Base-by-base conservation (phyloP, 2,888 invertebrate genomes). In the Globia sparganii region DNA sequence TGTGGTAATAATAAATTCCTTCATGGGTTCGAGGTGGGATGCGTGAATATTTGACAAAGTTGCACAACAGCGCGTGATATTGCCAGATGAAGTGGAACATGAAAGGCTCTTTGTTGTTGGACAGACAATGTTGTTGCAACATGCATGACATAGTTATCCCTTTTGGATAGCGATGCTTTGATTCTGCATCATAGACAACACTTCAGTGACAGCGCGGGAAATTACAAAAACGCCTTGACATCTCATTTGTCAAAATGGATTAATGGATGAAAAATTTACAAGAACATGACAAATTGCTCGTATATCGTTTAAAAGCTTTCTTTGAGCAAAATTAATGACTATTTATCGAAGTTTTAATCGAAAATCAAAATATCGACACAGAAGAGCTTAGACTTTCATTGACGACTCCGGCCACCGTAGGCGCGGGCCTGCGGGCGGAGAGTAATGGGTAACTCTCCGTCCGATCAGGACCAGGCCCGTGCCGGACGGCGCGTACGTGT, bases 141-240 rank as follows among this genome's bases (percentile, higher is more conserved):
- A 25, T 59, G 8, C n/a, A 28, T 49, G 56, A n/a, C 69, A 64
- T 21, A 53, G 34, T 34, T 67, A n/a, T 56, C 18, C 11, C 25
- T 28, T 77, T 25, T 56, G 25, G 5, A 34, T 37, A 46, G 13
- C 18, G 13, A 43, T 61, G 28, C 46, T 6, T 67, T 15, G 46
- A 46, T 56, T 56, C 18, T 8, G n/a, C 53, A 77, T 49, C 21
- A 15, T 53, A 59, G 43, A 71, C 25, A 58, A 68, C 21, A 31
- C 59, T 79, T 40, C 49, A 80, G 56, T 65, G 59, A 62, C 43
- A 71, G 76, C 80, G 61, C 37, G 68, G 53, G 81, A 59, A 77
- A 77, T 18, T 62, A n/a, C n/a, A 43, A 69, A 65, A 72, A 31
- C 82, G 72, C 82, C 71, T 78, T 78, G 78, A 77, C 83, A 83